Percentiles rank a stretch among this genome's conserved stretches.
phyloP scores from a whole-genome alignment of 2,797 vertebrate genomes.

The Enteromius radiatus region DNA sequence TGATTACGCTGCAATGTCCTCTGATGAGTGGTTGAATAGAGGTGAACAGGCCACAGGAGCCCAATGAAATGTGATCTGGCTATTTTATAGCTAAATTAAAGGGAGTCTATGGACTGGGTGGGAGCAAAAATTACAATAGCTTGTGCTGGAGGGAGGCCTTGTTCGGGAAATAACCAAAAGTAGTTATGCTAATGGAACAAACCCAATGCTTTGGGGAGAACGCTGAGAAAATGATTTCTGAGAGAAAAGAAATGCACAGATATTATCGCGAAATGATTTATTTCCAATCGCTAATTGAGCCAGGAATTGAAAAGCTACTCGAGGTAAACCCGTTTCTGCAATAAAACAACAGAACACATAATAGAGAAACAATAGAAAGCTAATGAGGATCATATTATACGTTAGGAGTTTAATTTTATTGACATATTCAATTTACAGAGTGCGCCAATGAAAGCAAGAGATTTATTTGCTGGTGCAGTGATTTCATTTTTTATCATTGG shows the following conservation, averaged over 20 bases:
- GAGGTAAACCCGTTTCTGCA: background rate
- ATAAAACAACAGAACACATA: conserved; percentile 5
- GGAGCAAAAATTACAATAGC: conserved; percentile 40
- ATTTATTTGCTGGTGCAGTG: conserved; percentile 26
- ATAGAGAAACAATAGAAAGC: background rate
- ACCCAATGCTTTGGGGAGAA: conserved; percentile 13
- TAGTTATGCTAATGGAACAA: conserved; percentile 41
- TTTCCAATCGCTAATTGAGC: background rate
- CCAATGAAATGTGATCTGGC: conserved; percentile 58
- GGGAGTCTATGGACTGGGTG: conserved; percentile 40
- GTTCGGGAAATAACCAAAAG: conserved; percentile 13
- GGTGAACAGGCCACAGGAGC: conserved; percentile 44
- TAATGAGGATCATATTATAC: background rate
- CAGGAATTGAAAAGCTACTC: background rate
- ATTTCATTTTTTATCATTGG: conserved; percentile 27
- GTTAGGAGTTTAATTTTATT: background rate
- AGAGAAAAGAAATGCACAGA: conserved; percentile 6
- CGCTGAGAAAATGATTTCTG: conserved; percentile 14
- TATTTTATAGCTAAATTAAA: conserved; percentile 53
- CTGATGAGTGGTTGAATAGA: conserved; percentile 30
- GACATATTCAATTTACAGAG: conserved; percentile 9
- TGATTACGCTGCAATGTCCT: background rate
- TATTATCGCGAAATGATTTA: background rate
- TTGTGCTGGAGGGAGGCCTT: conserved; percentile 16
- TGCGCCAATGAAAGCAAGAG: conserved; percentile 16